Evolutionary conservation across 2,888 invertebrate genomes (phyloP), one percentile per base, ranked within the genome.

Genomic region (Ochropleura leucogaster): DNA sequence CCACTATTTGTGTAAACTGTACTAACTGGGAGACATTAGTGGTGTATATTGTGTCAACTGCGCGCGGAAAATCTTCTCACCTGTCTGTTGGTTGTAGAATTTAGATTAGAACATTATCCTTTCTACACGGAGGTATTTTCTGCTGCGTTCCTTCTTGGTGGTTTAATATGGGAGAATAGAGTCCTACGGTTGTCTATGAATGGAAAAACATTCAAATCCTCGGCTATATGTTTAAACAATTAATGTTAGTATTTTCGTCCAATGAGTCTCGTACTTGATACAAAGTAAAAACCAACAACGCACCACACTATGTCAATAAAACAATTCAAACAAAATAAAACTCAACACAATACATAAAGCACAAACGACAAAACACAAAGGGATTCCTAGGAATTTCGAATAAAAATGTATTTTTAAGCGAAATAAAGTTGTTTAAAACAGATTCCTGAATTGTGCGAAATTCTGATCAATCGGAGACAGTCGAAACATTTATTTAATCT

Each of bases 401-500:
- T 18, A 46, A 62, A 59, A 68, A 74, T 55, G 40, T 66, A 62
- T 71, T 79, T 70, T 63, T n/a, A 51, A 72, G n/a, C 44, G 12
- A 60, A 71, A 74, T 68, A 69, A 68, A 72, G 62, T 72, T 14
- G 42, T 67, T 77, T 60, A 49, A 74, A 77, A 46, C 68, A n/a
- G 14, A 20, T 67, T 74, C 49, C 65, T 71, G n/a, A 68, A 72
- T 73, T 53, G 46, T 16, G 49, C 55, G 42, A 76, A 66, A 77
- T 78, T 72, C 77, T 68, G 63, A 85, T 86, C 89, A 87, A 86
- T 85, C 86, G 80, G 69, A 84, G 72, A 74, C 86, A 82, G 79
- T 89, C 87, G 88, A 90, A 90, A 88, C 87, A 88, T 90, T 89
- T 89, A 90, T 88, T 87, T 87, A 86, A 85, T 85, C 83, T 87